Evolutionary conservation across 2,888 invertebrate genomes (phyloP).

Genomic region (Synanthedon myopaeformis): DNA sequence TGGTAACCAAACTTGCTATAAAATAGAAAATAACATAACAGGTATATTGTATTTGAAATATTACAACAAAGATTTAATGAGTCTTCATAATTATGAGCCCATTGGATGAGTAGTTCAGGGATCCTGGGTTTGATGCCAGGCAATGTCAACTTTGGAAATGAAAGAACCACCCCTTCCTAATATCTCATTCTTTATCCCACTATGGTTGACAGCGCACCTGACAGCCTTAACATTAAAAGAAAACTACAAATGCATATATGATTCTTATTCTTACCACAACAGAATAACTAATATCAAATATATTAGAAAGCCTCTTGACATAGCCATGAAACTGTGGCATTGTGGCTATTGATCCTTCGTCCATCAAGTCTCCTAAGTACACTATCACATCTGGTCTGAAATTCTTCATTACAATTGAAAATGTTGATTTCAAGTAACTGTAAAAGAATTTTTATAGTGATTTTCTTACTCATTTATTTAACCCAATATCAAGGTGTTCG

Average conservation of each 20-base stretch:
- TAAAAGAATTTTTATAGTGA: conserved; percentile 11
- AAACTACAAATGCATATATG: neutral
- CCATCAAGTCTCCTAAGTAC: conserved; percentile 94
- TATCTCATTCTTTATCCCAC: no score
- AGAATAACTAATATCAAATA: conserved; percentile 40
- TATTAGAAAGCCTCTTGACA: conserved; percentile 74
- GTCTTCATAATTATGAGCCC: no score
- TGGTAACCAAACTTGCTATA: conserved; percentile 85
- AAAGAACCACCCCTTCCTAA: no score
- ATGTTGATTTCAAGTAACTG: conserved; percentile 86
- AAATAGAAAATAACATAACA: conserved; percentile 8
- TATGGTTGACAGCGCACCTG: neutral
- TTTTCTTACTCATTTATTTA: neutral
- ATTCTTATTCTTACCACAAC: conserved; percentile 27
- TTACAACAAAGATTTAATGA: no score
- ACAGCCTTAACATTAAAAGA: neutral
- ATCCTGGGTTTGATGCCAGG: no score
- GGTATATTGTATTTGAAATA: neutral
- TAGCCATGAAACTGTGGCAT: conserved; percentile 79
- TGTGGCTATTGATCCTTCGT: conserved; percentile 89
- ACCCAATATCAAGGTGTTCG: neutral
- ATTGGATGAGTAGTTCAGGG: no score
- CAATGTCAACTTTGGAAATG: no score
- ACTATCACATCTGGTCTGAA: conserved; percentile 86
- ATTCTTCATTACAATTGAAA: conserved; percentile 76